Conservation (phyloP, 2,888 invertebrate genomes). For the Agonum fuliginosum region DNA sequence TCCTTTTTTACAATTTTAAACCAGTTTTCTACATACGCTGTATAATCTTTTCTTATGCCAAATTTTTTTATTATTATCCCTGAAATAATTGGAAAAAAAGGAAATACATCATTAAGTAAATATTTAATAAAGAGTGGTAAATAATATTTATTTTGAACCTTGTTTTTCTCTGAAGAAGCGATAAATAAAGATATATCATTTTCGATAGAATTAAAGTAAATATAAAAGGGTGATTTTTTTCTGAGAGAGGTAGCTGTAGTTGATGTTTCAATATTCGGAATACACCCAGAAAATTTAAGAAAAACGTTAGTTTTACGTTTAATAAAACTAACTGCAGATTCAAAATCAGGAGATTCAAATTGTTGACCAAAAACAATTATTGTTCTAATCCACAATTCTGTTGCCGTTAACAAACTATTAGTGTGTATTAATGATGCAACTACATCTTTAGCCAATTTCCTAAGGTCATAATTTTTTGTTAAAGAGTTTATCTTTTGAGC, state of each 20-base stretch:
- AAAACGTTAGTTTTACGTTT: conserved; percentile 1
- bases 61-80: conserved; percentile 9
- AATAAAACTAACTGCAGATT: not conserved
- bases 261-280: not conserved
- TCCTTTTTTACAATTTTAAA: conserved; percentile 40
- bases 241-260: not conserved
- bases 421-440: conserved; percentile 11
- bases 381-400: conserved; percentile 2
- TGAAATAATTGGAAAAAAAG: conserved; percentile 3
- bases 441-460: not conserved
- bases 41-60: conserved; percentile 20
- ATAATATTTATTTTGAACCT: not conserved
- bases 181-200: not conserved
- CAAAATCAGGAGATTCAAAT: not conserved
- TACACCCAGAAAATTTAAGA: not conserved
- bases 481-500: conserved; percentile 4
- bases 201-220: not conserved
- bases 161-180: not conserved
- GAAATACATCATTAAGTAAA: not conserved
- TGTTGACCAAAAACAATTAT: conserved; percentile 2
- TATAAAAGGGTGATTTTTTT: conserved; percentile 20
- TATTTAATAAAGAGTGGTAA: conserved; percentile 29
- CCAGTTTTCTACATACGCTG: conserved; percentile 32
- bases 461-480: conserved; percentile 13
- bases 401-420: conserved; percentile 1